Conservation (phyloP, 2,113 vertebrate genomes). For the Oriolus oriolus region DNA sequence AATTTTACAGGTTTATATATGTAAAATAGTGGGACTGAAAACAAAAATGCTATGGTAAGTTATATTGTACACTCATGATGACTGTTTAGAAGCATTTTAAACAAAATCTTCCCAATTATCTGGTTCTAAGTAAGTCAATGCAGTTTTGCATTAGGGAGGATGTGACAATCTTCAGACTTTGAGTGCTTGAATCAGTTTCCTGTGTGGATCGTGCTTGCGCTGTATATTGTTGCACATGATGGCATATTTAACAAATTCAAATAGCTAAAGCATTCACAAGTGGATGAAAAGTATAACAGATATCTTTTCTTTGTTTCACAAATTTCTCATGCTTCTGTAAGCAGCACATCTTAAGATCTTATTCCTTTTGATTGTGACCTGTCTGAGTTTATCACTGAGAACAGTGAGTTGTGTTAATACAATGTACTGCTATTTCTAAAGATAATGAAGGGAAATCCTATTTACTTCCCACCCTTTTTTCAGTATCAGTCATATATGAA, state of each 20-base stretch:
- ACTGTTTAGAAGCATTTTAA: conserved; percentile 50
- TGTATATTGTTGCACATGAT: conserved; percentile 41
- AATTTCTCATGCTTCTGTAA: conserved; percentile 38
- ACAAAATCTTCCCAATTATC: not conserved
- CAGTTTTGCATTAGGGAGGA: conserved; percentile 43
- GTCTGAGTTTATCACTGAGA: not conserved
- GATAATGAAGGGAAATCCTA: not conserved
- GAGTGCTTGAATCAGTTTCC: conserved; percentile 48
- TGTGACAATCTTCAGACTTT: conserved; percentile 16
- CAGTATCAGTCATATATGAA: not conserved
- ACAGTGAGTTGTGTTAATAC: not conserved
- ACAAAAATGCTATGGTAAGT: conserved; percentile 50
- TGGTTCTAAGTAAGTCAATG: conserved; percentile 4
- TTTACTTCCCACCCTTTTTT: not conserved
- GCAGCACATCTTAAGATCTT: not conserved
- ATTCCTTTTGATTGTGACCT: conserved; percentile 2
- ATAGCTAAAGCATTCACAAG: conserved; percentile 11
- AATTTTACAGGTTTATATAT: conserved; percentile 55
- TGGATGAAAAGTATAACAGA: not conserved
- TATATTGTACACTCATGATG: conserved; percentile 42
- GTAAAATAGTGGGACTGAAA: conserved; percentile 55
- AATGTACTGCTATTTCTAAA: not conserved
- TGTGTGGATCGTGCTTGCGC: not conserved
- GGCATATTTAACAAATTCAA: conserved; percentile 38
- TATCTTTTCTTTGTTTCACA: not conserved